Percentiles rank a stretch among this genome's conserved stretches.
Evolutionary conservation across 2,113 vertebrate genomes (phyloP).

Genomic region (Alethe diademata): DNA sequence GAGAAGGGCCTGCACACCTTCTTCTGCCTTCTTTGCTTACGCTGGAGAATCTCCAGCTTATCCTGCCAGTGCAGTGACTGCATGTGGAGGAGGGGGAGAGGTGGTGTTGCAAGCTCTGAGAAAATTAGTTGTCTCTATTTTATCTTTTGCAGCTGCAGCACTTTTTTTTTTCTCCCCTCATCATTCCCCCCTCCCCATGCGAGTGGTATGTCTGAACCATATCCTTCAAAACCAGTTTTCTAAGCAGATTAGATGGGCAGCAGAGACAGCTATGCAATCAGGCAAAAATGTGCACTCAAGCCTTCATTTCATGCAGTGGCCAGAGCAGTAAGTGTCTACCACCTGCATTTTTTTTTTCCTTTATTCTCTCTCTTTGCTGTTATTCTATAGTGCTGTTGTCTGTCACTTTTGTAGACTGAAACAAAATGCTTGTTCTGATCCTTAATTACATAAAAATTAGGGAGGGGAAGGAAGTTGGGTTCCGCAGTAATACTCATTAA

Average conservation of each 20-base stretch:
- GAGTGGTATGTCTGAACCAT: constrained; percentile 66
- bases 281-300: constrained; percentile 66
- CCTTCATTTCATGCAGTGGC: constrained; percentile 35
- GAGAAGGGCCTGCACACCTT: constrained; percentile 39
- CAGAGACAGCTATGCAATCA: constrained; percentile 73
- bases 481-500: constrained; percentile 3
- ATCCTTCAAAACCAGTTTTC: constrained; percentile 75
- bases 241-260: constrained; percentile 71
- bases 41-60: constrained; percentile 60
- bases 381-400: not conserved
- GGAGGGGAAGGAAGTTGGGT: constrained; percentile 20
- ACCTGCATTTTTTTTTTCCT: constrained; percentile 2
- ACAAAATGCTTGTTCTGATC: not conserved
- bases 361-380: not conserved
- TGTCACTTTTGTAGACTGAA: not conserved
- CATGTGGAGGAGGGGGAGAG: constrained; percentile 52
- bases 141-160: constrained; percentile 71
- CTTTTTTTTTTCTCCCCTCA: not conserved
- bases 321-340: constrained; percentile 33
- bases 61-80: constrained; percentile 57
- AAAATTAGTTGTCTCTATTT: constrained; percentile 69
- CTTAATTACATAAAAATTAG: constrained; percentile 24
- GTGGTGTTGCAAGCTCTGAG: constrained; percentile 67
- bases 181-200: not conserved
- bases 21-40: constrained; percentile 54